Evolutionary conservation across 2,113 vertebrate species (phyloP).

Genomic region (Apteryx mantelli): DNA sequence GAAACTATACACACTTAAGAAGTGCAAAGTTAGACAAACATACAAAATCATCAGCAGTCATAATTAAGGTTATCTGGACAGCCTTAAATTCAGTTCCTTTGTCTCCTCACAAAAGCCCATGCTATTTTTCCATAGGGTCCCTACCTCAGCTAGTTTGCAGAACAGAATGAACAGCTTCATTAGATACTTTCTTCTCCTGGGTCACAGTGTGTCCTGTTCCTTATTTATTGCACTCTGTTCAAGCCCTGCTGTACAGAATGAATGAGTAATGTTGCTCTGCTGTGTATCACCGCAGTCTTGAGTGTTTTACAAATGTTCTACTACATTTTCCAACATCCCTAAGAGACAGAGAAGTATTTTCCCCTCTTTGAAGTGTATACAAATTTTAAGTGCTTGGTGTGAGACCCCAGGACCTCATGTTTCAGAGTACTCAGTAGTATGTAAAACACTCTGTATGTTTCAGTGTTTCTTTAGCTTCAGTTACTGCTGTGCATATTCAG

Average conservation of each 20-base stretch:
- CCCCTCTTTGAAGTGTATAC: not conserved
- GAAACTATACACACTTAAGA: fast-evolving
- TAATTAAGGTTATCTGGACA: not conserved
- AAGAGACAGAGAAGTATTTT: not conserved
- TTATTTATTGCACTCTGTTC: fast-evolving
- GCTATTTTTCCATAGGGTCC: fast-evolving
- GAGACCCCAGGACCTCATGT: not conserved
- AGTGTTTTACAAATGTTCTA: not conserved
- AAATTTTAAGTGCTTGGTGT: not conserved
- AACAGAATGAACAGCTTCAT: not conserved
- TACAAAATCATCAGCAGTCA: not conserved
- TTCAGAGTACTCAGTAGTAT: not conserved
- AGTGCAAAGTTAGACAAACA: not conserved
- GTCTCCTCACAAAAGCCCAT: not conserved
- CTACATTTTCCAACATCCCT: not conserved
- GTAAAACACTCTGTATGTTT: not conserved
- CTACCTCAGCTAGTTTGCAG: not conserved
- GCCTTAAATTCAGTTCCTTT: not conserved
- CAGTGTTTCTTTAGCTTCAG: not conserved
- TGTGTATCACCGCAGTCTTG: fast-evolving
- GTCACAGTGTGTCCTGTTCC: not conserved
- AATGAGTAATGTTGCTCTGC: not conserved
- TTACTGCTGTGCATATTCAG: slow-evolving; percentile 38
- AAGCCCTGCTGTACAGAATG: fast-evolving
- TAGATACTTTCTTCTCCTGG: not conserved